Conservation (phyloP, 2,888 invertebrate species). For the Rotaria macrura region DNA sequence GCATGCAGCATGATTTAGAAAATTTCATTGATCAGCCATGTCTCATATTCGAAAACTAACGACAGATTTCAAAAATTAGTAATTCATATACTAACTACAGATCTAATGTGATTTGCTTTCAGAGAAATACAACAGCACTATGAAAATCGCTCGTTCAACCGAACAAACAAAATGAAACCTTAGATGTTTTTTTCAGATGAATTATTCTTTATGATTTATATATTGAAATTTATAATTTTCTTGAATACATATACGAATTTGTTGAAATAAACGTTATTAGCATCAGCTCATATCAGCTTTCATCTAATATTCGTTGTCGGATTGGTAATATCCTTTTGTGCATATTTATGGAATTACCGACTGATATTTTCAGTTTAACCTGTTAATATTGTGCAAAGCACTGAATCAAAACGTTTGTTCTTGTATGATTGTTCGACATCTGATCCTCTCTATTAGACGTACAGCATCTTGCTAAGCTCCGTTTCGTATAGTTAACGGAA, state of each 20-base stretch:
- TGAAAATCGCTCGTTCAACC: background rate
- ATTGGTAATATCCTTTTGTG: background rate
- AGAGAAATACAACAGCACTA: too few relatives aligned
- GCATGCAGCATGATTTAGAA: too few relatives aligned
- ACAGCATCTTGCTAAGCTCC: background rate
- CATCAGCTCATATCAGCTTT: background rate
- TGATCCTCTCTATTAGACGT: background rate
- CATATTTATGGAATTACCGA: background rate
- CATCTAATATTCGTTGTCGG: background rate
- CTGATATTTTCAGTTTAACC: background rate
- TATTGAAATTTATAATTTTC: background rate
- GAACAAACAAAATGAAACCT: background rate
- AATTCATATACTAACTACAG: too few relatives aligned
- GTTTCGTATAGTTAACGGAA: background rate
- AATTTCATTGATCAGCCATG: too few relatives aligned
- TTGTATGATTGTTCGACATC: background rate
- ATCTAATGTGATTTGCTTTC: too few relatives aligned
- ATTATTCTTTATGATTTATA: background rate
- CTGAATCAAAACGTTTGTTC: background rate
- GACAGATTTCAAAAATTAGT: too few relatives aligned
- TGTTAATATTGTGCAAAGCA: background rate
- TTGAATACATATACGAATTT: background rate
- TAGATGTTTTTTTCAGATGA: background rate
- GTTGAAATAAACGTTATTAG: background rate
- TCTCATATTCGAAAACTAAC: too few relatives aligned